Percentiles rank a stretch among this genome's conserved stretches.
Conservation (phyloP, 37 sponge, comb jelly and placozoan genomes). For the Lycopodina hypogea region DNA sequence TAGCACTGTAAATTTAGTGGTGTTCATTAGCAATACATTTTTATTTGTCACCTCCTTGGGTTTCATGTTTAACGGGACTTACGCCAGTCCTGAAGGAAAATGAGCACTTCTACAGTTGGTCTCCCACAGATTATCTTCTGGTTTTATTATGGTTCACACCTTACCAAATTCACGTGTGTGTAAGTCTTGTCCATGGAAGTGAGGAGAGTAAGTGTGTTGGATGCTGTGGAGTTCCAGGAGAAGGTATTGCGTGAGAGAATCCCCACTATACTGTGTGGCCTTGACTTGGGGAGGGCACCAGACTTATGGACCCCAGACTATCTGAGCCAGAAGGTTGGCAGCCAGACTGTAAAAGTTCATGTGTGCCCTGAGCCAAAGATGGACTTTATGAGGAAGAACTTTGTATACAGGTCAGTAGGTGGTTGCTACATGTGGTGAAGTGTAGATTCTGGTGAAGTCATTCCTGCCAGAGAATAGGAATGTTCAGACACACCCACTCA, state of each 20-base stretch:
- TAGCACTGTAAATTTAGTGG: no score
- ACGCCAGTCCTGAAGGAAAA: not conserved
- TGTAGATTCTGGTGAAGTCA: no score
- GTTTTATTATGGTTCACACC: not conserved
- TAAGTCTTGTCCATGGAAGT: not conserved
- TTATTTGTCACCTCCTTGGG: no score
- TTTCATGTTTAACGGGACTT: not conserved
- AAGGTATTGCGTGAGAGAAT: not conserved
- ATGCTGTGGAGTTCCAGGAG: conserved; percentile 6
- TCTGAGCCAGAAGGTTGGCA: conserved; percentile 49
- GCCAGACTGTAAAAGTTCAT: conserved; percentile 68
- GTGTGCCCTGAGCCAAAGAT: conserved; percentile 61
- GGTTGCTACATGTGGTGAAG: no score
- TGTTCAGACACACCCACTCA: no score
- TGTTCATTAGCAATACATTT: no score
- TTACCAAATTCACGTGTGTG: not conserved
- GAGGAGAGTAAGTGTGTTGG: not conserved
- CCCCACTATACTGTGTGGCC: conserved; percentile 67
- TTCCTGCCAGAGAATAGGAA: no score
- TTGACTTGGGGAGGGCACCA: conserved; percentile 69
- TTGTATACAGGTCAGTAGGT: conserved; percentile 65
- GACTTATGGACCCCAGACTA: conserved; percentile 76
- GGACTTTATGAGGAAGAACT: conserved; percentile 86
- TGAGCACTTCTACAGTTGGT: not conserved
- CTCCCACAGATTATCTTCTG: not conserved